Evolutionary conservation across 2,113 vertebrate genomes (phyloP).

Genomic region (Phrynosoma platyrhinos): DNA sequence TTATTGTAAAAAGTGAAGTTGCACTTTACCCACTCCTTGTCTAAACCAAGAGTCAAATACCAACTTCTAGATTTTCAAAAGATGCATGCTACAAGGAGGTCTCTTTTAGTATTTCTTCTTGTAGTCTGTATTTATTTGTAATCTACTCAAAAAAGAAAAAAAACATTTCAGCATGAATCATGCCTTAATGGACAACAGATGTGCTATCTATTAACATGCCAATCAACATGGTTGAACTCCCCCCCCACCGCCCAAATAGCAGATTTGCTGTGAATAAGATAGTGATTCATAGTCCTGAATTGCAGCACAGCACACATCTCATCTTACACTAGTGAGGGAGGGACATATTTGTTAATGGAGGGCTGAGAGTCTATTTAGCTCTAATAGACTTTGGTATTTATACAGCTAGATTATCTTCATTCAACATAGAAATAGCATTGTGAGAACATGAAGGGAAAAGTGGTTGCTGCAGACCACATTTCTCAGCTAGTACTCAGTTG

Average conservation of each 20-base stretch:
- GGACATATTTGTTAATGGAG: constrained; percentile 41
- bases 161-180: constrained; percentile 4
- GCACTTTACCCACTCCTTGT: not conserved
- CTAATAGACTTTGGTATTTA: constrained; percentile 29
- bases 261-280: constrained; percentile 44
- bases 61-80: constrained; percentile 34
- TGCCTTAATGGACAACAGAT: constrained; percentile 27
- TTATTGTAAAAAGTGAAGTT: too few species aligned
- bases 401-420: constrained; percentile 29
- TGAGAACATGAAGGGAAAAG: not conserved
- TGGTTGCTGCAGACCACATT: not conserved
- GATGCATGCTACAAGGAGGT: not conserved
- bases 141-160: constrained; percentile 15
- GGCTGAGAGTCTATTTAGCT: constrained; percentile 41
- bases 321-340: constrained; percentile 37
- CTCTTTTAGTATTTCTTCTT: constrained; percentile 15
- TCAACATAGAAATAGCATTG: constrained; percentile 15
- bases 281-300: constrained; percentile 47
- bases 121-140: constrained; percentile 41
- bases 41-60: not conserved
- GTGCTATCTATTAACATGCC: constrained; percentile 43
- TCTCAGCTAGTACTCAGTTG: constrained; percentile 21
- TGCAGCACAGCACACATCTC: constrained; percentile 25
- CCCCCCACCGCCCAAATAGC: constrained; percentile 21
- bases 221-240: constrained; percentile 36